Evolutionary conservation across 2,888 invertebrate species (phyloP).

Genomic region (Nemapogon koenigi): DNA sequence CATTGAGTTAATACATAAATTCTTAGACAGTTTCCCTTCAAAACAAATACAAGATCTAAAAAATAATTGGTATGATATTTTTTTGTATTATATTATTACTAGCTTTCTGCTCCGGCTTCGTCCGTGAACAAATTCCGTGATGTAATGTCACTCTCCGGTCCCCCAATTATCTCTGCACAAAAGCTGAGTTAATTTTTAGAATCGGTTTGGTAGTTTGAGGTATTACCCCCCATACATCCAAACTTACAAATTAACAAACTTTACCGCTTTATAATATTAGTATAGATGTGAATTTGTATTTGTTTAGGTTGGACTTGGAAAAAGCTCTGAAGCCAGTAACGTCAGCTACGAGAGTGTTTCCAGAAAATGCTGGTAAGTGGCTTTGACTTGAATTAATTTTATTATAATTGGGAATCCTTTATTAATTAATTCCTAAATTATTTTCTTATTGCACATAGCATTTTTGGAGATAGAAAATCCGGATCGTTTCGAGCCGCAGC

Average conservation of each 20-base stretch:
- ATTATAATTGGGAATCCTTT: background rate
- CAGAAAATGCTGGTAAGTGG: conserved; percentile 62
- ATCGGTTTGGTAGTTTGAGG: too few relatives aligned
- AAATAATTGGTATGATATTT: conserved; percentile 58
- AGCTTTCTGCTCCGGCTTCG: too few relatives aligned
- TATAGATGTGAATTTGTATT: conserved; percentile 6
- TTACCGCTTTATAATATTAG: background rate
- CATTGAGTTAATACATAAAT: conserved; percentile 78
- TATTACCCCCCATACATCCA: too few relatives aligned
- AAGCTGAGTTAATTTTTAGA: too few relatives aligned
- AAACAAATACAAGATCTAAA: conserved; percentile 64
- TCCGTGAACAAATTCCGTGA: too few relatives aligned
- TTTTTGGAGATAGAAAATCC: conserved; percentile 71
- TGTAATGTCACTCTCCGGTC: too few relatives aligned
- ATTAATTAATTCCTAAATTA: too few relatives aligned
- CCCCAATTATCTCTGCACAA: too few relatives aligned
- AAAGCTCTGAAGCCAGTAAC: conserved; percentile 67
- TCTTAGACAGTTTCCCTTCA: conserved; percentile 68
- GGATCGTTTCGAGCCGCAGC: conserved; percentile 61
- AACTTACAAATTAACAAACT: too few relatives aligned
- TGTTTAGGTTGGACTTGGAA: conserved; percentile 60
- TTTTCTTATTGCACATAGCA: conserved; percentile 40
- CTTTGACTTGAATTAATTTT: conserved; percentile 5
- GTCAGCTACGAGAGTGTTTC: conserved; percentile 62
- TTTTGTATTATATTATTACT: too few relatives aligned